Evolutionary conservation across 2,113 vertebrate species (phyloP), one percentile per base, ranked within the genome.

Genomic region (Oryzias javanicus): DNA sequence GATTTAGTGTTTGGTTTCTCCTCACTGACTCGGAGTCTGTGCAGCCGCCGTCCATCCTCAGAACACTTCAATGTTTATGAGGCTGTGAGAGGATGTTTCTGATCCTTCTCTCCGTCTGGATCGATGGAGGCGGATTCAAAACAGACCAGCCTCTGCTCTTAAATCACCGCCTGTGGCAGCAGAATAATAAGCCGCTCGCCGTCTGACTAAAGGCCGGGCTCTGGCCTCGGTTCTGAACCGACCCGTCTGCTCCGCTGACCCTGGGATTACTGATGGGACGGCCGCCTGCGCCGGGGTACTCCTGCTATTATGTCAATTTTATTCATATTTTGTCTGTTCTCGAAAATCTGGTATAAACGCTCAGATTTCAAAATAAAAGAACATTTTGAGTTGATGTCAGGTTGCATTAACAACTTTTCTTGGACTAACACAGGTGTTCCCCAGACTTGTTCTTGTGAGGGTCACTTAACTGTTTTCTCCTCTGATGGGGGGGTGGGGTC

Each of bases 181-280:
- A 55, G 44, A 74, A 69, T 67, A 63, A 56, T 49, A 72, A 22
- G 74, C 61, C 25, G 72, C 67, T 66, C 57, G 55, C 51, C 47
- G 63, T 59, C 60, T 29, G 49, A 62, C 62, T 77, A 54, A 70
- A 78, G 74, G 79, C 80, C 67, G 59, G 53, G 35, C 20, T 25
- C 63, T 80, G 74, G 78, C 87, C 81, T 83, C 76, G 82, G 55
- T 57, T 51, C 61, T 59, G 55, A 80, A 71, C 55, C 64, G 61
- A n/a, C 55, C 72, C 70, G 6, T 71, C 67, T 78, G 70, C 65
- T 53, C 20, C 5, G 66, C 80, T 83, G 79, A 78, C 49, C 42
- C 6, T 45, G 56, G 55, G 64, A 63, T 70, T 76, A 70, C 66
- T 72, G 54, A 85, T 55, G 67, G 57, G 70, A 78, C 35, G 13